Percentiles rank a stretch among this genome's conserved stretches.
Conservation (phyloP, 2,113 vertebrate genomes). For the Alosa alosa region DNA sequence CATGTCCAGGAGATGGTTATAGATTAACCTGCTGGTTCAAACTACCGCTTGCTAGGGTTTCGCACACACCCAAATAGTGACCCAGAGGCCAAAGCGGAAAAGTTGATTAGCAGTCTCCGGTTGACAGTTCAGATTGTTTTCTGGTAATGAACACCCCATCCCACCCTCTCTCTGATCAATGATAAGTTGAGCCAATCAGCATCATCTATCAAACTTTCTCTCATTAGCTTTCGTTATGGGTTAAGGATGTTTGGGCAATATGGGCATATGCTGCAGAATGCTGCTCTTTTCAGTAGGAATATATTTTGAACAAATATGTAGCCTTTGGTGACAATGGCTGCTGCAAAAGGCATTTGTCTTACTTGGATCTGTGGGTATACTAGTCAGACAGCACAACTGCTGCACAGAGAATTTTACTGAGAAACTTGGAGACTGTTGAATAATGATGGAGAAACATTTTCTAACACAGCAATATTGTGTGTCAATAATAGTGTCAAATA, state of each 20-base stretch:
- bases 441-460: not conserved
- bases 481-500: no score
- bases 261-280: not conserved
- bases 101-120: not conserved
- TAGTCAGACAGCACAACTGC: not conserved
- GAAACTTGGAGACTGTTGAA: not conserved
- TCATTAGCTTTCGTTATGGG: not conserved
- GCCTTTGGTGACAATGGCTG: not conserved
- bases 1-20: conserved; percentile 1
- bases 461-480: no score
- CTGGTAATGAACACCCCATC: not conserved
- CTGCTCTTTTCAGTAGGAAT: not conserved
- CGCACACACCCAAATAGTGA: not conserved
- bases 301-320: not conserved
- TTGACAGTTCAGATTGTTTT: conserved; percentile 2
- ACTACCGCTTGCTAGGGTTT: not conserved
- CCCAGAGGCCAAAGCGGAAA: not conserved
- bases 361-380: not conserved
- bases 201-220: not conserved
- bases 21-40: not conserved
- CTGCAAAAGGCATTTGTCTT: not conserved
- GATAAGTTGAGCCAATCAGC: not conserved
- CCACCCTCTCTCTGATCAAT: not conserved
- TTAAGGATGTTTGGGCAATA: not conserved
- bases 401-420: not conserved